These are phyloP conservation scores for Psilopsiagon aymara DNA, from an alignment of 2,113 vertebrate species.

Conservation along the genomic window DNA sequence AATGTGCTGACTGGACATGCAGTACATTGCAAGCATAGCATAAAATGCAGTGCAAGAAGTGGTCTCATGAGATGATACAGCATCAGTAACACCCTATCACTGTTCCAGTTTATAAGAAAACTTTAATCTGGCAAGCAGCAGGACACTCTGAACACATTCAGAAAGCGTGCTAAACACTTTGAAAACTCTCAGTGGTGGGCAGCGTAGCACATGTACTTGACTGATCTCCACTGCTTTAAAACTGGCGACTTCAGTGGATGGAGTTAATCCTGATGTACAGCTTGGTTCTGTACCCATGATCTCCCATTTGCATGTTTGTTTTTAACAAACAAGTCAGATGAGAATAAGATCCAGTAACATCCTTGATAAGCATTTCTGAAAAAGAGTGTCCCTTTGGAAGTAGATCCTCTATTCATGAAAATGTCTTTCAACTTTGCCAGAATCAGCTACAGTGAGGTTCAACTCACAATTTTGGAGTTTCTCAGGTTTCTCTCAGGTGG, in stretches of 20 bases:
- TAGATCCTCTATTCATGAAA: neutral
- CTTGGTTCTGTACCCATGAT: neutral
- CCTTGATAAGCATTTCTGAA: neutral
- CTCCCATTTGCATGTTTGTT: neutral
- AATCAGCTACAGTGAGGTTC: neutral
- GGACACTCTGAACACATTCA: neutral
- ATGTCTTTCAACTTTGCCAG: neutral
- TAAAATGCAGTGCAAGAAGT: neutral
- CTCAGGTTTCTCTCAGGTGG: neutral
- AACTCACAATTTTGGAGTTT: neutral
- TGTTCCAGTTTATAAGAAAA: neutral
- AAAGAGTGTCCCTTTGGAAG: neutral
- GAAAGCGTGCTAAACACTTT: neutral
- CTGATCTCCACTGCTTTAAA: neutral
- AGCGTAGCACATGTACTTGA: neutral
- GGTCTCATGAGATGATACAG: neutral
- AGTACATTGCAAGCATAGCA: neutral
- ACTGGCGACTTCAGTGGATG: neutral
- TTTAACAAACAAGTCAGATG: neutral
- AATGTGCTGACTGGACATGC: neutral
- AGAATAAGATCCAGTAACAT: neutral
- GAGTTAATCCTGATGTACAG: neutral
- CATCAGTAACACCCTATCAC: neutral
- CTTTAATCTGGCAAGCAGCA: neutral
- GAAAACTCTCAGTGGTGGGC: neutral